Percentiles rank a stretch among this genome's conserved stretches.
Conservation (phyloP, 1,140 invertebrate genomes). For the Solen grandis region DNA sequence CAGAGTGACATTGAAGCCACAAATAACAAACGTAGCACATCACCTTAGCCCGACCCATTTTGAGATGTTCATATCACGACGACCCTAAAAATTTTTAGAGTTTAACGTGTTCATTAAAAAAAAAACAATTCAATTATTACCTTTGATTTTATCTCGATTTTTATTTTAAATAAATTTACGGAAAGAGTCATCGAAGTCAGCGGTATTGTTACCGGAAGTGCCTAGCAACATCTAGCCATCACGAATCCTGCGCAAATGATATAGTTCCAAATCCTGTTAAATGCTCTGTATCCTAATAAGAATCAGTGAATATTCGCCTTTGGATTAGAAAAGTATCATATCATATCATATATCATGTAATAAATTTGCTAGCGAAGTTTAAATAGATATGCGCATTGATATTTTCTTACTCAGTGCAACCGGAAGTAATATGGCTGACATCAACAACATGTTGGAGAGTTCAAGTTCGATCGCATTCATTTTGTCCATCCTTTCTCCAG, state of each 20-base stretch:
- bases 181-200: no score
- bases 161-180: no score
- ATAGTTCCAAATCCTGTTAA: not conserved
- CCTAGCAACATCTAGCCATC: slow-evolving; percentile 39
- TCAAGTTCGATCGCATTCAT: slow-evolving; percentile 14
- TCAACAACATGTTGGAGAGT: slow-evolving; percentile 55
- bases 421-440: slow-evolving; percentile 66
- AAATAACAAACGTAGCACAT: no score
- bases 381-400: not conserved
- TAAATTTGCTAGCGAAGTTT: not conserved
- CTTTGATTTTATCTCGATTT: no score
- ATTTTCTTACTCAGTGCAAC: slow-evolving; percentile 7
- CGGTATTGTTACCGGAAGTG: slow-evolving; percentile 57
- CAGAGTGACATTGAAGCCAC: no score
- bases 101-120: no score
- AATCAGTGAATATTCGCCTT: not conserved
- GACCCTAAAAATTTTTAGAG: no score
- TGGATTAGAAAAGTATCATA: not conserved
- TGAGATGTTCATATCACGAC: no score
- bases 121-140: no score
- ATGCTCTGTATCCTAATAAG: not conserved
- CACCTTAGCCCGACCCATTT: no score
- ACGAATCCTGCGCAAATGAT: slow-evolving; percentile 1
- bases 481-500: not conserved
- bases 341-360: not conserved